Evolutionary conservation across 2,888 invertebrate genomes (phyloP).

Genomic region (Petrolisthes manimaculis): DNA sequence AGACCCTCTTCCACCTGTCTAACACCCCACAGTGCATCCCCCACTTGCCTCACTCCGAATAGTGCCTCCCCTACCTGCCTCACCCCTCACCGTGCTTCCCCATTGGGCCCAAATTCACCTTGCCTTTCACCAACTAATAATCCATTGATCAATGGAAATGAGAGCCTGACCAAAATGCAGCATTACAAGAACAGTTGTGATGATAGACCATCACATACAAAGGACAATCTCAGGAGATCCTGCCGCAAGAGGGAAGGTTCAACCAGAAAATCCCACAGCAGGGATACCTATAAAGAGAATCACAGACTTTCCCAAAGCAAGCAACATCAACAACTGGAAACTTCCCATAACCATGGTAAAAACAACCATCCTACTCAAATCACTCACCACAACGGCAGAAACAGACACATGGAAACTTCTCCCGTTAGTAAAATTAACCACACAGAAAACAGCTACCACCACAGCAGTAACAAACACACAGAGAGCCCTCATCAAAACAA

Average conservation of each 20-base stretch:
- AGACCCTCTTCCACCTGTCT: constrained; percentile 18
- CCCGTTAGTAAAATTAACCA: constrained; percentile 3
- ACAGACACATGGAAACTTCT: constrained; percentile 6
- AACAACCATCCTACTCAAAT: not conserved
- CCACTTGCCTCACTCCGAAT: constrained; percentile 9
- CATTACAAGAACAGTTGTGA: constrained; percentile 14
- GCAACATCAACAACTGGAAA: not conserved
- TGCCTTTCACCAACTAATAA: not conserved
- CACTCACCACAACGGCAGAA: not conserved
- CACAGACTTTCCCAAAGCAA: not conserved
- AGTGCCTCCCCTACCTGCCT: constrained; percentile 4
- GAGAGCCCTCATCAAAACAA: constrained; percentile 22
- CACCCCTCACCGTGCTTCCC: not conserved
- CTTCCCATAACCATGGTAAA: not conserved
- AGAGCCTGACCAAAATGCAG: not conserved
- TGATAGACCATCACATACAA: not conserved
- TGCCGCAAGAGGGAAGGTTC: constrained; percentile 26
- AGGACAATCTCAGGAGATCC: constrained; percentile 12
- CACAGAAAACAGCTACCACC: constrained; percentile 11
- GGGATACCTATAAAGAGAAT: not conserved
- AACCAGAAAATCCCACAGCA: constrained; percentile 4
- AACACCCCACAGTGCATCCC: not conserved
- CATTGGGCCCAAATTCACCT: constrained; percentile 3
- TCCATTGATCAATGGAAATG: not conserved
- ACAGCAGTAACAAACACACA: constrained; percentile 6